Evolutionary conservation across 2,888 invertebrate species (phyloP).

Genomic region (Lissonota sp.): DNA sequence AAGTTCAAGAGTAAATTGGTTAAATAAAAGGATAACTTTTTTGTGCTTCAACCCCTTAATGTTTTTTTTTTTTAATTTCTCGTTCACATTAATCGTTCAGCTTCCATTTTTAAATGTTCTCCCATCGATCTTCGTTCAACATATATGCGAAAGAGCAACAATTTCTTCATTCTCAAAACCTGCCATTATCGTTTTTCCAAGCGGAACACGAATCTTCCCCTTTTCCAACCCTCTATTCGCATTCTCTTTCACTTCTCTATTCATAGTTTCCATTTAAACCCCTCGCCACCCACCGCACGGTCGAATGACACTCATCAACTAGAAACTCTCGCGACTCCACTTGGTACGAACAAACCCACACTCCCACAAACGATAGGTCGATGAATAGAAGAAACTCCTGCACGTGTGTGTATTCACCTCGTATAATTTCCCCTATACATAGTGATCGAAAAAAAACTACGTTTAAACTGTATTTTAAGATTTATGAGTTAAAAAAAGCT

Average conservation of each 20-base stretch:
- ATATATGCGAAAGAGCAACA: slow-evolving; percentile 26
- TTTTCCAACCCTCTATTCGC: slow-evolving; percentile 3
- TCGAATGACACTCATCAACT: slow-evolving; percentile 50
- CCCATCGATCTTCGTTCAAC: slow-evolving; percentile 35
- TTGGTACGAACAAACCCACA: slow-evolving; percentile 5
- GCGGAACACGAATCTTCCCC: slow-evolving; percentile 30
- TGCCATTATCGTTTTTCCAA: not conserved
- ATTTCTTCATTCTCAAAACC: slow-evolving; percentile 23
- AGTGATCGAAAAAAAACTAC: slow-evolving; percentile 3
- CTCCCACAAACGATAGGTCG: not conserved
- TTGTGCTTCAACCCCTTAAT: no score
- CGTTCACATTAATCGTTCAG: not conserved
- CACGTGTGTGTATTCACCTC: slow-evolving; percentile 4
- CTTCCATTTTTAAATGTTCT: not conserved
- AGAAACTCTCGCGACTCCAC: slow-evolving; percentile 56
- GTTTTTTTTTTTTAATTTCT: not conserved
- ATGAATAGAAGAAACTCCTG: slow-evolving; percentile 47
- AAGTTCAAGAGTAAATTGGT: no score
- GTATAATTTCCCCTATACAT: not conserved
- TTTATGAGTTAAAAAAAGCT: no score
- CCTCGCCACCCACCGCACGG: slow-evolving; percentile 9
- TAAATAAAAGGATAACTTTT: no score
- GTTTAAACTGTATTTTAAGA: not conserved
- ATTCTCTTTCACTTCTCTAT: slow-evolving; percentile 26
- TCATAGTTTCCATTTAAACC: slow-evolving; percentile 28